Evolutionary conservation across 2,888 invertebrate species (phyloP).

Genomic region (Lottia scabra): DNA sequence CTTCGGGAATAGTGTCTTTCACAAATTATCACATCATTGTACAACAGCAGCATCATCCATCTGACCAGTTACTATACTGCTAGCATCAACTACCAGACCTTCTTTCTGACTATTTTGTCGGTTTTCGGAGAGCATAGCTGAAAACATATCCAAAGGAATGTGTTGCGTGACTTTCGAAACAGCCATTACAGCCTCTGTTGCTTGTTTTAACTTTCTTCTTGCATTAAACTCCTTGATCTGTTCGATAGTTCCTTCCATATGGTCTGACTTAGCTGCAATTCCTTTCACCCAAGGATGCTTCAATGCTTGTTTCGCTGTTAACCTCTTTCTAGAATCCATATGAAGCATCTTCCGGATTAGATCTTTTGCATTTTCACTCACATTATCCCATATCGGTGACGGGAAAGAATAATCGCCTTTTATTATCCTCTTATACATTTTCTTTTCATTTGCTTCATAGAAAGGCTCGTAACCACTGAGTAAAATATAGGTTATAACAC

Average conservation of each 20-base stretch:
- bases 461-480: conserved; percentile 69
- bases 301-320: conserved; percentile 60
- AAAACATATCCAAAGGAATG: conserved; percentile 18
- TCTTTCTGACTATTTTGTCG: not conserved
- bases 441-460: conserved; percentile 54
- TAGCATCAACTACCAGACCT: not conserved
- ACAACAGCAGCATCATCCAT: too few species aligned
- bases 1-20: too few species aligned
- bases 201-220: conserved; percentile 57
- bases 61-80: not conserved
- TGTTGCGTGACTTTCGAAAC: conserved; percentile 29
- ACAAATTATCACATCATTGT: too few species aligned
- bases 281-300: conserved; percentile 64
- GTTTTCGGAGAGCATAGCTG: not conserved
- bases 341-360: conserved; percentile 55
- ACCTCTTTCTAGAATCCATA: conserved; percentile 51
- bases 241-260: conserved; percentile 56
- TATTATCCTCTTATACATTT: conserved; percentile 66
- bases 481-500: conserved; percentile 68
- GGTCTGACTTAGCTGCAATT: conserved; percentile 48
- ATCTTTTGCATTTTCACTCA: conserved; percentile 67
- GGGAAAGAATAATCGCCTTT: conserved; percentile 65
- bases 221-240: conserved; percentile 67
- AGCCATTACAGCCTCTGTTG: conserved; percentile 32
- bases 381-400: conserved; percentile 64